Conservation (phyloP, 2,113 vertebrate genomes). For the Psettodes erumei region DNA sequence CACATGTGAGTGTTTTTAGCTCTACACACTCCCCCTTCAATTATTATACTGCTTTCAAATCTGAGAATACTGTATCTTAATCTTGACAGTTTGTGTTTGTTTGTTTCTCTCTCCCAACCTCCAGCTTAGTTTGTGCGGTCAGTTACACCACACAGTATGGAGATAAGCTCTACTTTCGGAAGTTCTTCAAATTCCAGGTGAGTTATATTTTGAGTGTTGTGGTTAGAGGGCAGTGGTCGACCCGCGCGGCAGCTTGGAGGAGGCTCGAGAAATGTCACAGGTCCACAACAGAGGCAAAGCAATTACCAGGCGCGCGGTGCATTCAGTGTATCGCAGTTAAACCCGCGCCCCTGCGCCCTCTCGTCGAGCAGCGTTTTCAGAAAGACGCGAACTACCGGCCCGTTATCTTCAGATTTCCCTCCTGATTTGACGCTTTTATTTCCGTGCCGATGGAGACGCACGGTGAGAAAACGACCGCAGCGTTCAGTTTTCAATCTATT, state of each 20-base stretch:
- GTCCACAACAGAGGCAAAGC: constrained; percentile 37
- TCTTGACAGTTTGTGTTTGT: background rate
- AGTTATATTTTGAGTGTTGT: constrained; percentile 26
- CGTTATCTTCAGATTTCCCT: background rate
- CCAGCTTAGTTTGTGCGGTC: constrained; percentile 97
- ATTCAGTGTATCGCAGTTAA: background rate
- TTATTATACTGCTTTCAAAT: too few relatives aligned
- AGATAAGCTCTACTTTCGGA: constrained; percentile 99
- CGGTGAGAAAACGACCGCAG: constrained; percentile 66
- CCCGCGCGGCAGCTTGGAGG: constrained; percentile 23
- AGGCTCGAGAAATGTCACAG: constrained; percentile 71
- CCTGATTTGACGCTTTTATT: background rate
- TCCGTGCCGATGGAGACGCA: constrained; percentile 44
- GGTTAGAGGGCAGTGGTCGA: background rate
- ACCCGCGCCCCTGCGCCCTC: background rate
- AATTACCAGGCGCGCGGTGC: constrained; percentile 40
- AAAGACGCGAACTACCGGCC: too few relatives aligned
- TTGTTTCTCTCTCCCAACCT: constrained; percentile 24
- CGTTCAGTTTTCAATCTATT: constrained; percentile 83
- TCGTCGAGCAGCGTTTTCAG: background rate
- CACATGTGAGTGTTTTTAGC: constrained; percentile 90
- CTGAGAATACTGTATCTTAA: too few relatives aligned
- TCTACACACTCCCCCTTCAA: too few relatives aligned
- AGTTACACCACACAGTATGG: constrained; percentile 95
- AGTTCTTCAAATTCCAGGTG: constrained; percentile 99